Percentiles rank a stretch among this genome's conserved stretches.
These are phyloP conservation scores for Euura saliciscinereae DNA, from an alignment of 1,140 invertebrate genomes.

Conservation along the genomic window DNA sequence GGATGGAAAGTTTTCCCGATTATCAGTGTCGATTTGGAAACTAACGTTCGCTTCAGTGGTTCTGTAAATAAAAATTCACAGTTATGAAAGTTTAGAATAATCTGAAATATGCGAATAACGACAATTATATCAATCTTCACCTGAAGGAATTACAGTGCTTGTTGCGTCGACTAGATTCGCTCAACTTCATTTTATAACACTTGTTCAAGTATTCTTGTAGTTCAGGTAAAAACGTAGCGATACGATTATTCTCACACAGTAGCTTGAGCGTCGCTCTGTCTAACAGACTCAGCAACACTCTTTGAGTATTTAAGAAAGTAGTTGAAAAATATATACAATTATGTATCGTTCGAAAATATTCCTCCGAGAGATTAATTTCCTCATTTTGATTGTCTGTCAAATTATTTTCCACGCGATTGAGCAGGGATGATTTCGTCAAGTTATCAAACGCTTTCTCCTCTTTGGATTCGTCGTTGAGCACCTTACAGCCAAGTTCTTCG, in stretches of 20 bases:
- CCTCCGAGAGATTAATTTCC: constrained; percentile 9
- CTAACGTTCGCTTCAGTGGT: constrained; percentile 57
- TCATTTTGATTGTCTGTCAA: constrained; percentile 13
- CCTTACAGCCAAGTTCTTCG: constrained; percentile 35
- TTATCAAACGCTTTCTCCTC: constrained; percentile 15
- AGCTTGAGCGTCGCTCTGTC: constrained; percentile 63
- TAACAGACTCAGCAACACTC: constrained; percentile 56
- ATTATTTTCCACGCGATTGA: too few relatives aligned
- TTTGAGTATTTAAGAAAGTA: constrained; percentile 56
- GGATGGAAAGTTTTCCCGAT: constrained; percentile 79
- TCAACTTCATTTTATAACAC: constrained; percentile 38
- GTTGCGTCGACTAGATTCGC: constrained; percentile 30
- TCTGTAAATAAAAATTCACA: constrained; percentile 22
- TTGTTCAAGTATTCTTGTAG: constrained; percentile 51
- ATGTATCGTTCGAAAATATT: constrained; percentile 55
- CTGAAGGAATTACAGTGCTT: constrained; percentile 21
- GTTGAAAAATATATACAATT: constrained; percentile 69
- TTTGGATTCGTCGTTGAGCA: constrained; percentile 26
- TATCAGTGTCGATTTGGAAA: constrained; percentile 81
- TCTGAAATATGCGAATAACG: background rate
- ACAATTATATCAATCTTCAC: constrained; percentile 31
- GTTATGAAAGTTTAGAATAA: background rate
- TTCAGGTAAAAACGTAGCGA: constrained; percentile 58
- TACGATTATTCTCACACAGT: constrained; percentile 61
- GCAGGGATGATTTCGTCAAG: background rate